Evolutionary conservation across 2,888 invertebrate species (phyloP), one percentile per base, ranked within the genome.

Genomic region (Torymus auratus): DNA sequence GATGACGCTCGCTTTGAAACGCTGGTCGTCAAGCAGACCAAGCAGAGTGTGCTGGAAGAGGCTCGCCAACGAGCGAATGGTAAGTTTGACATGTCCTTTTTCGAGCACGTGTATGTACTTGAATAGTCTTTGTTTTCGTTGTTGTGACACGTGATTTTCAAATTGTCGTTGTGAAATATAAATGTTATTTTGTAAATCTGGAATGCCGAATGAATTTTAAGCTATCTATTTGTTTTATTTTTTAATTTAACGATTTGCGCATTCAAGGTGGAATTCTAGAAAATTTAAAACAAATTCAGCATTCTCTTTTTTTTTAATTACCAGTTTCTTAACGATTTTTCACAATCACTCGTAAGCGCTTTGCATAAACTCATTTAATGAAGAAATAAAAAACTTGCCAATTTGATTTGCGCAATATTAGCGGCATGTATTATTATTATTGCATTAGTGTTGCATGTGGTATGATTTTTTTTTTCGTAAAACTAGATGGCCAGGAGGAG

Each of bases 1-100:
- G 99, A 98, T 89, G 99, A 99, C 92, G 99, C 99, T 86, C 96
- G 98, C 88, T 99, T 99, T 92, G 99, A 99, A 92, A 97, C 97
- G 83, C 93, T 97, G 89, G 97, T 98, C 87, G 98, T 98, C 89
- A 97, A 97, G 92, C 97, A 98, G 93, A 97, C 96, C 91, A 97
- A 97, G 92, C 96, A 97, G 93, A 96, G 95, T 88, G 97, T 97
- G 85, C 93, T 98, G 88, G 97, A 97, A 90, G 97, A 97, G 92
- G 97, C 97, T 85, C 95, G 97, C 88, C 95, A 95, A 91, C 94
- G 96, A 88, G 95, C 96, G 87, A 96, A 96, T 93, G 97, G 97
- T 97, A 91, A 94, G 93, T 78, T 56, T n/a, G 28, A 11, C 62
- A 17, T 52, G 41, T 41, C 41, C 41, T 41, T 41, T 41, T 41